These are phyloP conservation scores for Corticium candelabrum DNA, from an alignment of 37 sponge, comb jelly and placozoan genomes.

Conservation along the genomic window DNA sequence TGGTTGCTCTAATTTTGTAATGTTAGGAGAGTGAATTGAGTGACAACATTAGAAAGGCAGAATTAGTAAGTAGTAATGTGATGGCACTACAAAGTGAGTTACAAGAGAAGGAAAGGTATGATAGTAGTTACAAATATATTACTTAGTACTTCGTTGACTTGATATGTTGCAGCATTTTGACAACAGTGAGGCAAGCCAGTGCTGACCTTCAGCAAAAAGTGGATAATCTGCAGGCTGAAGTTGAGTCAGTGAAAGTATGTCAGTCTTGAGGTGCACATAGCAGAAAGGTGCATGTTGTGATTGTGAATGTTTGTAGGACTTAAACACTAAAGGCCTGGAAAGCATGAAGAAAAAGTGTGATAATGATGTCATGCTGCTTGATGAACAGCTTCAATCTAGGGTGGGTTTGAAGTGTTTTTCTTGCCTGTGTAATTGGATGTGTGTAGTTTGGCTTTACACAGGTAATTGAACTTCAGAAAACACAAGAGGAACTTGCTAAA, in stretches of 20 bases:
- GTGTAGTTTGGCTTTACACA: too few species aligned
- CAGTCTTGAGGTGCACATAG: not conserved
- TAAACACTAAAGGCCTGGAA: not conserved
- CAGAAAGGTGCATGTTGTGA: not conserved
- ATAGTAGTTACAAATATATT: too few species aligned
- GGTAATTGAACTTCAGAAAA: too few species aligned
- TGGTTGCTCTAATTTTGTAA: not conserved
- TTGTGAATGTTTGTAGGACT: not conserved
- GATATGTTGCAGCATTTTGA: too few species aligned
- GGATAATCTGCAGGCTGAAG: not conserved
- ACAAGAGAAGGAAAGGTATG: too few species aligned
- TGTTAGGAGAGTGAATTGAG: not conserved
- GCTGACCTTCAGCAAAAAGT: not conserved
- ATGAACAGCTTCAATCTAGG: not conserved
- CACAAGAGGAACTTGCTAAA: not conserved
- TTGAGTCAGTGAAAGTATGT: not conserved
- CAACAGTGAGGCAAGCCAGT: too few species aligned
- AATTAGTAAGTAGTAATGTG: too few species aligned
- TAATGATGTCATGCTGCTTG: not conserved
- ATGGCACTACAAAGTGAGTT: too few species aligned
- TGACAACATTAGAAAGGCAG: not conserved
- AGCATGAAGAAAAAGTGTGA: not conserved
- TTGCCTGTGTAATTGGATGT: not conserved
- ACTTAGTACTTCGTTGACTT: too few species aligned
- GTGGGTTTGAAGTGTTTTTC: not conserved